Percentiles rank a stretch among this genome's conserved stretches.
phyloP scores from a whole-genome alignment of 1,140 invertebrate species.

The Lepidotrigona ventralis region DNA sequence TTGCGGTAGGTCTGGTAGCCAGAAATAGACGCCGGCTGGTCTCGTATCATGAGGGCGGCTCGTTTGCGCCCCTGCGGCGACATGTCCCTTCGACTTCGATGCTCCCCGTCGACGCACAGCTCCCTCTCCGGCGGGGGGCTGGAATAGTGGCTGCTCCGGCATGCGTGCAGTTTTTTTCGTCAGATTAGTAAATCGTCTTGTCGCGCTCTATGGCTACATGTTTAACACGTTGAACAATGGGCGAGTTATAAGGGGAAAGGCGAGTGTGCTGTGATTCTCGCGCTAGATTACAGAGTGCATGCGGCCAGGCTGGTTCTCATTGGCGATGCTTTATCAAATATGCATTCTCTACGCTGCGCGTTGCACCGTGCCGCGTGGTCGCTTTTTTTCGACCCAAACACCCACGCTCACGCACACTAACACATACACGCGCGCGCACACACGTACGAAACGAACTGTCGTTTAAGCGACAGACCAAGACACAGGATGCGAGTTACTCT shows the following conservation, averaged over 20 bases:
- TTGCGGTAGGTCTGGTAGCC: constrained; percentile 78
- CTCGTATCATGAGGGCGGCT: constrained; percentile 83
- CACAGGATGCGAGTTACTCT: constrained; percentile 24
- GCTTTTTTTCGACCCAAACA: not conserved
- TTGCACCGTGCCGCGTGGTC: constrained; percentile 20
- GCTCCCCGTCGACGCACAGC: constrained; percentile 79
- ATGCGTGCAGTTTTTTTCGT: constrained; percentile 69
- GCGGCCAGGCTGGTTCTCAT: constrained; percentile 60
- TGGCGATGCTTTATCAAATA: constrained; percentile 44
- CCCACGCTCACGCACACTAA: not conserved
- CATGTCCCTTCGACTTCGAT: constrained; percentile 86
- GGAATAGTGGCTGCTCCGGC: constrained; percentile 79
- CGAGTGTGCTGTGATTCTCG: constrained; percentile 68
- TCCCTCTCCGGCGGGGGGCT: constrained; percentile 84
- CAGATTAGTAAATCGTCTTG: constrained; percentile 60
- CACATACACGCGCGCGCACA: not conserved
- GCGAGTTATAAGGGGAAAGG: constrained; percentile 22
- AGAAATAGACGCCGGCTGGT: constrained; percentile 78
- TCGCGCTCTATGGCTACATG: constrained; percentile 40
- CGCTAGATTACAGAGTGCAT: constrained; percentile 61
- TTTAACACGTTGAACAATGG: constrained; percentile 26
- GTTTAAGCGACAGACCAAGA: constrained; percentile 22
- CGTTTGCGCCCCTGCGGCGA: constrained; percentile 88
- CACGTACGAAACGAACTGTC: not conserved
- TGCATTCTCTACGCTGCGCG: constrained; percentile 43